These are phyloP conservation scores for Epizoanthus scotinus DNA, from an alignment of 92 coral and sea anemone species.

Conservation along the genomic window DNA sequence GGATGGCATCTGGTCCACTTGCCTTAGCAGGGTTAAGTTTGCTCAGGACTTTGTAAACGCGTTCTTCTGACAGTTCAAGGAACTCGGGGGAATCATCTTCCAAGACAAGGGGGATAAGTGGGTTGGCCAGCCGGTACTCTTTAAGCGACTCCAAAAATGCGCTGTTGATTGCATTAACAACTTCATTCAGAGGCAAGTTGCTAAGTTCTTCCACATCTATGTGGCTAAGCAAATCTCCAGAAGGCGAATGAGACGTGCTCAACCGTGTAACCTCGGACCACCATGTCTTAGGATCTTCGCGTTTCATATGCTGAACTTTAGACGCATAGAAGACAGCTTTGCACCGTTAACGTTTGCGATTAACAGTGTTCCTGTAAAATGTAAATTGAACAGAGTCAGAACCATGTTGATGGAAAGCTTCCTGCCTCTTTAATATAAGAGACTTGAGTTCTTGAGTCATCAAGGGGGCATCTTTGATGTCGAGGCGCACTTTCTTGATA, in stretches of 20 bases:
- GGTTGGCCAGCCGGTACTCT: not conserved
- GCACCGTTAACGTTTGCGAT: slow-evolving; percentile 43
- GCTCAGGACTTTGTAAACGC: not conserved
- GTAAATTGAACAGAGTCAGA: slow-evolving; percentile 42
- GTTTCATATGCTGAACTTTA: not conserved
- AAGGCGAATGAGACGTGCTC: not conserved
- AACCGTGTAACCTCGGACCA: slow-evolving; percentile 11
- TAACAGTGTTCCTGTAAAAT: slow-evolving; percentile 51
- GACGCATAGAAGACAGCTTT: not conserved
- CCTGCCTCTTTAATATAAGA: slow-evolving; percentile 50
- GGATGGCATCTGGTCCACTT: not conserved
- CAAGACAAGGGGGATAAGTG: not conserved
- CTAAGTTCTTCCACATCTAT: not conserved
- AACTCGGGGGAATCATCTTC: not conserved
- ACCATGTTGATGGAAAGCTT: slow-evolving; percentile 53
- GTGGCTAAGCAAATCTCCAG: not conserved
- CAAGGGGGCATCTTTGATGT: slow-evolving; percentile 51
- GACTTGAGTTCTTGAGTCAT: slow-evolving; percentile 54
- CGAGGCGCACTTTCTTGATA: slow-evolving; percentile 41
- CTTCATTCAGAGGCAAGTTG: not conserved
- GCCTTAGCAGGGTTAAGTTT: not conserved
- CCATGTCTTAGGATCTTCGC: not conserved
- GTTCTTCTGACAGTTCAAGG: not conserved
- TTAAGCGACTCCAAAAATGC: not conserved
- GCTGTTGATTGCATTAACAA: not conserved